Evolutionary conservation across 2,113 vertebrate species (phyloP).

Genomic region (Triplophysa rosa): DNA sequence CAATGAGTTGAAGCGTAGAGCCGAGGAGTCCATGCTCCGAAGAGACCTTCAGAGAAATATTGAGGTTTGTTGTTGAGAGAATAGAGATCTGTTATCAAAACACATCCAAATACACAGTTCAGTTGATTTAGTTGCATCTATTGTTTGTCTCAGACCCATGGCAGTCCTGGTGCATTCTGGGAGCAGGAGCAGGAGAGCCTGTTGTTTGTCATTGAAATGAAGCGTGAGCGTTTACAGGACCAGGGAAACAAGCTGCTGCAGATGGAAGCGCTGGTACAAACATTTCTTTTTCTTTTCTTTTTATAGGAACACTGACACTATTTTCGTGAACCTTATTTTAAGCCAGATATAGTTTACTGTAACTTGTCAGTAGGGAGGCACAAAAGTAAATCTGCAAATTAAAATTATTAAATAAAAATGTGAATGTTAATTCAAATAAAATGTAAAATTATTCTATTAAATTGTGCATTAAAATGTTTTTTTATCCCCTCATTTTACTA

Average conservation of each 20-base stretch:
- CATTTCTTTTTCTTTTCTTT: background rate
- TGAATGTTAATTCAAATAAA: no score
- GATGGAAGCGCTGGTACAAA: slow-evolving; percentile 79
- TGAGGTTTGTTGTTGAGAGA: slow-evolving; percentile 63
- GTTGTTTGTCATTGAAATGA: slow-evolving; percentile 95
- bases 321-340: no score
- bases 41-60: slow-evolving; percentile 85
- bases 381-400: no score
- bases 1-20: slow-evolving; percentile 79
- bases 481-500: no score
- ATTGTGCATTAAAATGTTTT: no score
- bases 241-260: slow-evolving; percentile 81
- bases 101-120: background rate
- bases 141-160: slow-evolving; percentile 76
- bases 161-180: slow-evolving; percentile 92
- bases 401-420: no score
- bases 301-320: no score
- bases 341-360: no score
- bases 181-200: slow-evolving; percentile 93
- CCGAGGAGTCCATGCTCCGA: slow-evolving; percentile 80
- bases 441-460: no score
- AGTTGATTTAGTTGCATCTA: background rate
- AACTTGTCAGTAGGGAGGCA: no score
- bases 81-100: background rate
- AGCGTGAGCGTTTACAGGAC: slow-evolving; percentile 81